These are phyloP conservation scores for Puma concolor DNA, from an alignment of 2,113 vertebrate species.

Conservation along the genomic window DNA sequence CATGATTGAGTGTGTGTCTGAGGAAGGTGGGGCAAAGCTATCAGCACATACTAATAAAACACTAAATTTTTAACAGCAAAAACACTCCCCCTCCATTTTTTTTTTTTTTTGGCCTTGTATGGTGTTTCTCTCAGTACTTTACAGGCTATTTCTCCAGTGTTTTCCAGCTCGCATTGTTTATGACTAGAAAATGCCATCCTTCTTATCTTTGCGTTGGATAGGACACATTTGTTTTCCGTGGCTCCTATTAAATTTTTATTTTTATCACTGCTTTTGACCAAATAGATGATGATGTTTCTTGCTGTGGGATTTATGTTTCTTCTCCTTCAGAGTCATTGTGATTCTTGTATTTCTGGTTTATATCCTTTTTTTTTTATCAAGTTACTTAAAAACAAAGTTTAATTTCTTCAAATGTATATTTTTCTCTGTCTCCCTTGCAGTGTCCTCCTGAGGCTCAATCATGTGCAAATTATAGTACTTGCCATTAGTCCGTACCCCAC, in stretches of 20 bases:
- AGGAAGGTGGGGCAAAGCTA: neutral
- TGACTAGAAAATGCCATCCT: too few relatives aligned
- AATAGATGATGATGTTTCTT: too few relatives aligned
- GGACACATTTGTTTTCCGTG: neutral
- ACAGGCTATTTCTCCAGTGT: too few relatives aligned
- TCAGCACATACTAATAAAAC: neutral
- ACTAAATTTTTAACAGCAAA: neutral
- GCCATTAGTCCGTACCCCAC: too few relatives aligned
- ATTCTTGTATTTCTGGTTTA: neutral
- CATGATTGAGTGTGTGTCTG: neutral
- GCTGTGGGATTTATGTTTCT: neutral
- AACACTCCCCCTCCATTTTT: neutral
- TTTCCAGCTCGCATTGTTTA: neutral
- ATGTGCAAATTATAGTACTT: too few relatives aligned
- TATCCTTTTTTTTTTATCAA: neutral
- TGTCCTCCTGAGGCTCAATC: neutral
- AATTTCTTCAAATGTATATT: neutral
- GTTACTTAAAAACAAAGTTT: neutral
- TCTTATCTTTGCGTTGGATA: neutral
- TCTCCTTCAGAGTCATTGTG: neutral
- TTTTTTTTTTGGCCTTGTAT: neutral
- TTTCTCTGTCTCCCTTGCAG: neutral
- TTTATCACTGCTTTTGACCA: neutral
- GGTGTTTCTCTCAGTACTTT: fast-evolving
- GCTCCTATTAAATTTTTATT: neutral